Conservation (phyloP, 2,113 vertebrate species). For the Otocyon megalotis region DNA sequence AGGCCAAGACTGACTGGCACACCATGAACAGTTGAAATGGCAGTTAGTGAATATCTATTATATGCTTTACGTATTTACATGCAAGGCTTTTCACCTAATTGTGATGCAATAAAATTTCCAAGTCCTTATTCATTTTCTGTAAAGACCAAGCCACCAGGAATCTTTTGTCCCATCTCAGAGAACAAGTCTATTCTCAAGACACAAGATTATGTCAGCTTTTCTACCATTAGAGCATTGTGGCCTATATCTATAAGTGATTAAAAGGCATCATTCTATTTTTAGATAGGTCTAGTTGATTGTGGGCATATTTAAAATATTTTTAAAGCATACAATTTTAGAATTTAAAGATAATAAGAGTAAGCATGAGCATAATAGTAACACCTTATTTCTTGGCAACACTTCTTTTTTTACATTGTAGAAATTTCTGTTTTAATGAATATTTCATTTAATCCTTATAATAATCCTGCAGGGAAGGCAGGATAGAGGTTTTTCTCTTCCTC, state of each 20-base stretch:
- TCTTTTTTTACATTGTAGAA: conserved; percentile 36
- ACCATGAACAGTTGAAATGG: background rate
- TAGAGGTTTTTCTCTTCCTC: background rate
- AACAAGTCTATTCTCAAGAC: background rate
- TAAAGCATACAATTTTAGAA: conserved; percentile 41
- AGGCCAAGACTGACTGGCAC: background rate
- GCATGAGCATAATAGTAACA: conserved; percentile 19
- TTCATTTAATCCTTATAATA: conserved; percentile 70
- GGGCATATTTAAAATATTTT: background rate
- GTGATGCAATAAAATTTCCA: background rate
- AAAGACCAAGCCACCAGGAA: background rate
- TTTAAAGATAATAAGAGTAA: conserved; percentile 37
- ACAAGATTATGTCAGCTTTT: background rate
- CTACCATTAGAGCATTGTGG: background rate
- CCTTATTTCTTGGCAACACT: conserved; percentile 56
- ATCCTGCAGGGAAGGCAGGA: conserved; percentile 52
- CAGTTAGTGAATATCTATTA: background rate
- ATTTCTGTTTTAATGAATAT: conserved; percentile 72
- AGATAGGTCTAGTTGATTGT: conserved; percentile 6
- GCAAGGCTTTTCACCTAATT: background rate
- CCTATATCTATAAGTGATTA: background rate
- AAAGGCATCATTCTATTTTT: conserved; percentile 33
- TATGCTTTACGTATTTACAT: background rate
- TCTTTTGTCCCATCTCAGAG: background rate
- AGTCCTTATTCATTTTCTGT: background rate